phyloP scores from a whole-genome alignment of 2,797 vertebrate species.

The Poeciliopsis presidionis region DNA sequence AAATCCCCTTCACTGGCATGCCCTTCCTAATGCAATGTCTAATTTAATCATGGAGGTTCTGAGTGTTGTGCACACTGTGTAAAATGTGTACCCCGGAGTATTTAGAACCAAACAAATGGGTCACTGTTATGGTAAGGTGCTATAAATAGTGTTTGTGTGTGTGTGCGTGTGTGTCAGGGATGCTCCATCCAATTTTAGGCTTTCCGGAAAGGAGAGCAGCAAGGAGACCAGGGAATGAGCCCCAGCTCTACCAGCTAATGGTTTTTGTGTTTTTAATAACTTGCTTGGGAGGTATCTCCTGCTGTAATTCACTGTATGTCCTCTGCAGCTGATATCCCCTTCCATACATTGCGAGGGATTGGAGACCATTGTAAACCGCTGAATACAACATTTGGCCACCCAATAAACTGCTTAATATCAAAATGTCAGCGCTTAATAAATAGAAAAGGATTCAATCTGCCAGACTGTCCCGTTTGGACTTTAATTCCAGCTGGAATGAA shows the following conservation, averaged over 20 bases:
- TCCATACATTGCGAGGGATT: conserved; percentile 54
- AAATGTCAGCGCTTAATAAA: conserved; percentile 67
- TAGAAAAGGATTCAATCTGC: conserved; percentile 64
- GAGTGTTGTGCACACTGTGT: conserved; percentile 15
- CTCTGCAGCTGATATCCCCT: conserved; percentile 52
- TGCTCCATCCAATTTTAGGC: conserved; percentile 73
- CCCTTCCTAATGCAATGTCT: conserved; percentile 16
- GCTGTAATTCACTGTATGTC: conserved; percentile 60
- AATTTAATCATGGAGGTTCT: conserved; percentile 37
- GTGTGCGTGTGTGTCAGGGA: conserved; percentile 49
- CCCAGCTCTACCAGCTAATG: conserved; percentile 61
- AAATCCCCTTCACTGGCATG: conserved; percentile 11
- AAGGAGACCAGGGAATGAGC: conserved; percentile 61
- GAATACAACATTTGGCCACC: conserved; percentile 54
- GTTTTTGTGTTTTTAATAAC: conserved; percentile 77
- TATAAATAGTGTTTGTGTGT: conserved; percentile 65
- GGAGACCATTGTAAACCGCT: conserved; percentile 61
- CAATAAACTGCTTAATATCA: conserved; percentile 74
- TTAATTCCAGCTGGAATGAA: conserved; percentile 42
- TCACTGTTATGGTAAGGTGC: conserved; percentile 70
- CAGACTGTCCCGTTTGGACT: conserved; percentile 49
- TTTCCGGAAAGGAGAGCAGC: conserved; percentile 57
- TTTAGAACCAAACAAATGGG: conserved; percentile 71
- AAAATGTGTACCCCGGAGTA: conserved; percentile 40
- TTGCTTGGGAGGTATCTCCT: conserved; percentile 57